These are phyloP conservation scores for Catostomus latipinnis DNA, from an alignment of 2,797 vertebrate genomes.

Conservation along the genomic window DNA sequence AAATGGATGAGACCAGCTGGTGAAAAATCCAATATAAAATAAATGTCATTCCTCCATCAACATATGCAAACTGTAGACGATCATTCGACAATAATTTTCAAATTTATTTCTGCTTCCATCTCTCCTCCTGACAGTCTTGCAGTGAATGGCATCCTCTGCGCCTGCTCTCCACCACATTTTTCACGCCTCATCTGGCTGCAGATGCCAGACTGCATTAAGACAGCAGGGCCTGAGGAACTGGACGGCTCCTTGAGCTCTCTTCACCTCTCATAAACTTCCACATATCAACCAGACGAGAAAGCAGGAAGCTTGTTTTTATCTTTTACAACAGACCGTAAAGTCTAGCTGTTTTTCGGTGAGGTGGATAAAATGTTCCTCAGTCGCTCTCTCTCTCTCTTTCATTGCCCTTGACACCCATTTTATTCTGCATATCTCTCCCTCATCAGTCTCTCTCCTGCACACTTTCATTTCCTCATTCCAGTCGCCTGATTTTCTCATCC, in stretches of 20 bases:
- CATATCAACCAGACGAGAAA: background rate
- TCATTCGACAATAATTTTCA: background rate
- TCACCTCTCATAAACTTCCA: slow-evolving; percentile 23
- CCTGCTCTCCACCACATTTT: slow-evolving; percentile 7
- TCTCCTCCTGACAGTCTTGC: slow-evolving; percentile 5
- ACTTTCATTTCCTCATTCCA: slow-evolving; percentile 44
- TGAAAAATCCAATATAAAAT: background rate
- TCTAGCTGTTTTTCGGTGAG: slow-evolving; percentile 1
- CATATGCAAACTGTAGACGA: background rate
- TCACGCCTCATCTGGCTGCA: slow-evolving; percentile 27
- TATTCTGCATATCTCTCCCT: slow-evolving; percentile 24
- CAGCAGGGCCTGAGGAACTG: slow-evolving; percentile 21
- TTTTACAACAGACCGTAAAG: slow-evolving; percentile 26
- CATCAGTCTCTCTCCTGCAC: background rate
- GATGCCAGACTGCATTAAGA: slow-evolving; percentile 18
- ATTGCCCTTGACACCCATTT: slow-evolving; percentile 43
- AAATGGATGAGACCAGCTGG: slow-evolving; percentile 34
- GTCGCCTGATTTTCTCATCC: slow-evolving; percentile 18
- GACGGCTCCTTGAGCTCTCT: slow-evolving; percentile 26
- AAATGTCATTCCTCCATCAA: background rate
- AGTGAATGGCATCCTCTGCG: background rate
- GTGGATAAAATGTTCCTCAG: slow-evolving; percentile 10
- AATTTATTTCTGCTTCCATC: slow-evolving; percentile 15
- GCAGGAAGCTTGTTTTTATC: slow-evolving; percentile 1
- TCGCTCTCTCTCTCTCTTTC: slow-evolving; percentile 15